Evolutionary conservation across 1,140 invertebrate species (phyloP).

Genomic region (Odontomachus brunneus): DNA sequence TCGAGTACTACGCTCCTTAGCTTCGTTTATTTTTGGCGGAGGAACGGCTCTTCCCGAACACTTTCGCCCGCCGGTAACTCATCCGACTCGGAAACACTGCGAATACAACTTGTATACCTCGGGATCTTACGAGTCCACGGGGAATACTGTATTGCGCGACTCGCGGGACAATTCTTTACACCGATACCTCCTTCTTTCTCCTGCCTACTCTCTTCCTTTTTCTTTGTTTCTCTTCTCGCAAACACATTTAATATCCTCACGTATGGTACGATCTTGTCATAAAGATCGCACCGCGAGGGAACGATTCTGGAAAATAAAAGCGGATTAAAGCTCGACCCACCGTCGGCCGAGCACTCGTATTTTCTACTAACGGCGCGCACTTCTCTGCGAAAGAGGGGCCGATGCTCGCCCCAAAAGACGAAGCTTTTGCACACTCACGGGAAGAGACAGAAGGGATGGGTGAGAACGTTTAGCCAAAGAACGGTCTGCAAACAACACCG

Average conservation of each 20-base stretch:
- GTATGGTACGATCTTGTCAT: slow-evolving; percentile 32
- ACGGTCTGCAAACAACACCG: not conserved
- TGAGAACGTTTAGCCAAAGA: slow-evolving; percentile 11
- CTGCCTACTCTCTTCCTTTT: not conserved
- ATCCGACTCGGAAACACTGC: not conserved
- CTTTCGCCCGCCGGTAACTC: not conserved
- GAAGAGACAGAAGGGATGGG: not conserved
- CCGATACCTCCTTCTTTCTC: not conserved
- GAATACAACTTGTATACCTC: slow-evolving; percentile 8
- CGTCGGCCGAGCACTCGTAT: slow-evolving; percentile 49
- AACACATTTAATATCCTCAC: slow-evolving; percentile 44
- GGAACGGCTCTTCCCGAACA: not conserved
- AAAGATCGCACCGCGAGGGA: slow-evolving; percentile 54
- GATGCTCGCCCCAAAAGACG: slow-evolving; percentile 3
- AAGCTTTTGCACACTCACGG: slow-evolving; percentile 3
- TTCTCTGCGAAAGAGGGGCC: slow-evolving; percentile 4
- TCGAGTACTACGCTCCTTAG: not conserved
- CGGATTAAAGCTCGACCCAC: slow-evolving; percentile 60
- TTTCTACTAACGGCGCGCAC: slow-evolving; percentile 50
- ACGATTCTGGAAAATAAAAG: slow-evolving; percentile 61
- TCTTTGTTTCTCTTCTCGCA: not conserved
- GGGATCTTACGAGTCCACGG: slow-evolving; percentile 44
- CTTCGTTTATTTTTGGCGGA: not conserved
- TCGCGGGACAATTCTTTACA: slow-evolving; percentile 25
- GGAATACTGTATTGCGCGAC: slow-evolving; percentile 6